phyloP scores from a whole-genome alignment of 2,113 vertebrate species.

The Ammodytes dubius region DNA sequence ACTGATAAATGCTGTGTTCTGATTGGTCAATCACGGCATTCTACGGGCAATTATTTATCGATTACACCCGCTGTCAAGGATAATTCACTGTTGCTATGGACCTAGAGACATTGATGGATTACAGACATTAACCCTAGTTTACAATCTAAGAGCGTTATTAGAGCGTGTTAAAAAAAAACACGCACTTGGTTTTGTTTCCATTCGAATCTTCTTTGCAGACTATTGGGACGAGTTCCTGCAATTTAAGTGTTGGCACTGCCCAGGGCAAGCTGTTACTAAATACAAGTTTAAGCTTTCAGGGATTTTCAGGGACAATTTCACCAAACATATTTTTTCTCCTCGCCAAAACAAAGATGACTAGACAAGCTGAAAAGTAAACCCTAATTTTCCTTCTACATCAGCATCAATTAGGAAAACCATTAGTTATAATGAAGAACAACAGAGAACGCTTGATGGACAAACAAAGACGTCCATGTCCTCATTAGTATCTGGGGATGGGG shows the following conservation, averaged over 20 bases:
- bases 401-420: background rate
- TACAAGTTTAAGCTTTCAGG: background rate
- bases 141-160: slow-evolving; percentile 6
- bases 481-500: background rate
- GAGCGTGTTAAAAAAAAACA: background rate
- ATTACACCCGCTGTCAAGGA: no score
- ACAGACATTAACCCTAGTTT: no score
- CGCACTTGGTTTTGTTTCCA: background rate
- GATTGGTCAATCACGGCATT: no score
- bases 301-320: background rate
- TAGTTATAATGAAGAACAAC: background rate
- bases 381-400: background rate
- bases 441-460: background rate
- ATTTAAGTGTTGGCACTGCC: background rate
- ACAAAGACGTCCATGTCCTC: background rate
- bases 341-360: background rate
- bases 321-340: background rate
- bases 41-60: no score
- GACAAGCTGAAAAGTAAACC: background rate
- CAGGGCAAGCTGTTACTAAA: background rate
- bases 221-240: background rate
- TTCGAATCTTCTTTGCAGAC: background rate
- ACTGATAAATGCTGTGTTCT: no score
- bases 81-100: no score
- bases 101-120: no score